Conservation (phyloP, 2,113 vertebrate genomes). For the Python bivittatus region DNA sequence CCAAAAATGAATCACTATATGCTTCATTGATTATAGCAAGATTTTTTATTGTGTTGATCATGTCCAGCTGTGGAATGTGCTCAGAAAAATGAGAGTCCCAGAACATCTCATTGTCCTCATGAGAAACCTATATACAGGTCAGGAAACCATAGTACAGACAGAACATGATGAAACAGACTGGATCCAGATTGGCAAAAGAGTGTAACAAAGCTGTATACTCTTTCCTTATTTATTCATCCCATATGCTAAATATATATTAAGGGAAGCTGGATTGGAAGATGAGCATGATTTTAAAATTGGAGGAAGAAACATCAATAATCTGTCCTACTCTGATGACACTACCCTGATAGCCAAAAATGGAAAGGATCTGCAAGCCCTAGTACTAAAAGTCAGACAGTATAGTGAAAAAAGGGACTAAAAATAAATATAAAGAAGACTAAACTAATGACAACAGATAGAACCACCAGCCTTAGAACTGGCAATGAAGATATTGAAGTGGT, state of each 20-base stretch:
- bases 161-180: neutral
- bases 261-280: neutral
- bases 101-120: neutral
- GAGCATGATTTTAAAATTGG: neutral
- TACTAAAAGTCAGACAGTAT: neutral
- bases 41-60: neutral
- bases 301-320: neutral
- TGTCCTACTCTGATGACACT: neutral
- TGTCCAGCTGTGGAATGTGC: neutral
- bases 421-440: neutral
- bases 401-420: neutral
- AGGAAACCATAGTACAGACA: neutral
- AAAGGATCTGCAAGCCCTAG: neutral
- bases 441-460: no score
- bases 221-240: neutral
- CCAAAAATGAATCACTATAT: neutral
- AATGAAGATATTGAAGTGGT: neutral
- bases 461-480: neutral
- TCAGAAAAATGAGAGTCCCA: neutral
- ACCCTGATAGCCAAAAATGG: neutral
- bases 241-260: neutral
- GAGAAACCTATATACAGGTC: neutral
- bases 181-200: neutral
- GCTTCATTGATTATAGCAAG: neutral
- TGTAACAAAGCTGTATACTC: neutral